A percentile compares a stretch with the other conserved stretches of the same genome.
Conservation (phyloP, 2,113 vertebrate genomes). For the Bos indicus region DNA sequence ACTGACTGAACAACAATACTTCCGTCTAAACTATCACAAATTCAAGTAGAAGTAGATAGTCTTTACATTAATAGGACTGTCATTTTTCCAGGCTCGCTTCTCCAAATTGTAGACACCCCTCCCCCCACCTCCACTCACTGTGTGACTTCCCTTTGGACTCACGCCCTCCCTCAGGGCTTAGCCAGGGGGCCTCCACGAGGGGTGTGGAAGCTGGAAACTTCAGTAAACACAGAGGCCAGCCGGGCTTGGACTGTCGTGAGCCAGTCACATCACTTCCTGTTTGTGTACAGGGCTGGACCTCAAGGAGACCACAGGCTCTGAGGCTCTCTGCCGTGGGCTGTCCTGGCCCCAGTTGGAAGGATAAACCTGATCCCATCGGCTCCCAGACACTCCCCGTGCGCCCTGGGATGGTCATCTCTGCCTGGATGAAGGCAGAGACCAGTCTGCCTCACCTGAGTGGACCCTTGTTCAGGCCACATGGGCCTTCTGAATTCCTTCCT, state of each 20-base stretch:
- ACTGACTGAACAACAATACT: neutral
- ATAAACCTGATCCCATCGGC: neutral
- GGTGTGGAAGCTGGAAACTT: neutral
- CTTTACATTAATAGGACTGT: neutral
- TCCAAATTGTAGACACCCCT: neutral
- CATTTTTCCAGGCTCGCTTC: neutral
- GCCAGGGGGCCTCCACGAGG: neutral
- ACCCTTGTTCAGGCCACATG: neutral
- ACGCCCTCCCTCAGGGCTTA: neutral
- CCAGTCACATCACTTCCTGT: neutral
- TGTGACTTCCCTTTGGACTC: neutral
- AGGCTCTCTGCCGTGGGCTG: neutral
- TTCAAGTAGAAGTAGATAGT: neutral
- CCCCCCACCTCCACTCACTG: too few species aligned
- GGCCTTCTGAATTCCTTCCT: neutral
- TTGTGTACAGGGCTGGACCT: neutral
- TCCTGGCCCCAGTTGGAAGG: neutral
- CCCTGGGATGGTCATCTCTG: neutral
- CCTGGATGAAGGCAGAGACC: neutral
- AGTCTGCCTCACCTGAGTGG: neutral
- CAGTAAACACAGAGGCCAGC: neutral
- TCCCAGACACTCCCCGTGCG: accelerated
- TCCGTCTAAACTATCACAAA: too few species aligned
- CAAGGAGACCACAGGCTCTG: neutral
- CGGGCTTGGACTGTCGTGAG: neutral